Evolutionary conservation across 2,888 invertebrate species (phyloP), one percentile per base, ranked within the genome.

Genomic region (Ophion costatus): DNA sequence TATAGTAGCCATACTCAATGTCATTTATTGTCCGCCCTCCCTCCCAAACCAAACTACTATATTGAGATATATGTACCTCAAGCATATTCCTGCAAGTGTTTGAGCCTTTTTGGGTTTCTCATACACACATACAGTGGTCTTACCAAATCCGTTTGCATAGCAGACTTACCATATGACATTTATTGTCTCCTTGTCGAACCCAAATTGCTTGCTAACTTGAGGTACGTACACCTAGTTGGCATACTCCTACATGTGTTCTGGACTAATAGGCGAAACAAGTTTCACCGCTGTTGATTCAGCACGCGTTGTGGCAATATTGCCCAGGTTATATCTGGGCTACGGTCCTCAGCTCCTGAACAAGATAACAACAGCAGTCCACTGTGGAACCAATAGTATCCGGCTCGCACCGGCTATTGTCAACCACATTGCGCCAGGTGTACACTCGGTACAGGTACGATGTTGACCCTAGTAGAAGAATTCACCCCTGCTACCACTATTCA

Each of bases 391-490:
- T 14, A 3, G 17, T 51, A 51, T 51, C 17, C 17, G 51, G 17
- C 51, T 51, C 17, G 4, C 51, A 51, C 5, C 17, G 51, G 45
- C 5, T 71, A n/a, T 59, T 71, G 20, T 71, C 22, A 33, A 38
- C n/a, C 51, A 0, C 57, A 71, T 33, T 22, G 24, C 29, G 24
- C 17, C 56, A 66, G n/a, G 10, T 22, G 51, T 56, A 38, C 61
- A 38, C 14, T 4, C 3, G 4, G 0, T 1, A 45, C 6, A 51
- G 64, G 33, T 56, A 29, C 14, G 61, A 75, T 69, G 77, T 81
- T 33, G 73, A 56, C n/a, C 71, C 51, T 42, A 51, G 22, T 20
- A 59, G 57, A 82, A 82, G 67, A 76, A 76, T 85, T 59, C 67
- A 11, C 71, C 14, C 57, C 70, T 57, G 78, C 67, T 78, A 45